phyloP scores from a whole-genome alignment of 2,113 vertebrate species.

The Eulacestoma nigropectus region DNA sequence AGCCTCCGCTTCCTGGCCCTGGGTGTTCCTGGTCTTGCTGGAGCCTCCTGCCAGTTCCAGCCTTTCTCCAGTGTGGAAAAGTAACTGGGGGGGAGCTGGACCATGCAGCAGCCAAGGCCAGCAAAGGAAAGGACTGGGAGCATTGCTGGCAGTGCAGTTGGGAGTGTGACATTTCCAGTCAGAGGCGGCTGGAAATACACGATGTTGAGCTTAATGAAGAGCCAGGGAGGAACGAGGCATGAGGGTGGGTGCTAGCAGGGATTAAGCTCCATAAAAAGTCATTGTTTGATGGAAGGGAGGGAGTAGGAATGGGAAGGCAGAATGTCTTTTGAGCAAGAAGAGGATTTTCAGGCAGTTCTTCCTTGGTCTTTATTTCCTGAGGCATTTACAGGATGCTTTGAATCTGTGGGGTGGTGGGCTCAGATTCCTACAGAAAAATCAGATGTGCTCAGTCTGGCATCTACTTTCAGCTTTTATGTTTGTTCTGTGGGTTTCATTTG shows the following conservation, averaged over 20 bases:
- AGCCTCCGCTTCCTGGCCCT: background rate
- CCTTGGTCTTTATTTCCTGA: background rate
- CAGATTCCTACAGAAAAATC: background rate
- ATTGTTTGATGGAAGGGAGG: background rate
- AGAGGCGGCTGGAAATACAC: background rate
- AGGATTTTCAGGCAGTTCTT: background rate
- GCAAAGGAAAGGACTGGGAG: background rate
- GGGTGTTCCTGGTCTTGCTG: background rate
- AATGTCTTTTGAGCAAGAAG: background rate
- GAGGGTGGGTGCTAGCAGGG: background rate
- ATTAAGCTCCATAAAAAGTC: background rate
- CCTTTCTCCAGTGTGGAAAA: background rate
- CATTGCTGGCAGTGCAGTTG: background rate
- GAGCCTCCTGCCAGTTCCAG: background rate
- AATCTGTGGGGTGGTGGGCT: background rate
- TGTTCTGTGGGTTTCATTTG: background rate
- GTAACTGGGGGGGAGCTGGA: background rate
- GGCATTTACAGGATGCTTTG: rapidly evolving
- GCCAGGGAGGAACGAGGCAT: background rate
- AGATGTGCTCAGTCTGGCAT: background rate
- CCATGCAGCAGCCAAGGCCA: background rate
- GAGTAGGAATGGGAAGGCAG: background rate
- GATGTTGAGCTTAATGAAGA: background rate
- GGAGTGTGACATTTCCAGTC: background rate
- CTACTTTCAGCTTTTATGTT: background rate